Base-by-base conservation (phyloP, 1,140 invertebrate genomes). In the Bombus superbus region DNA sequence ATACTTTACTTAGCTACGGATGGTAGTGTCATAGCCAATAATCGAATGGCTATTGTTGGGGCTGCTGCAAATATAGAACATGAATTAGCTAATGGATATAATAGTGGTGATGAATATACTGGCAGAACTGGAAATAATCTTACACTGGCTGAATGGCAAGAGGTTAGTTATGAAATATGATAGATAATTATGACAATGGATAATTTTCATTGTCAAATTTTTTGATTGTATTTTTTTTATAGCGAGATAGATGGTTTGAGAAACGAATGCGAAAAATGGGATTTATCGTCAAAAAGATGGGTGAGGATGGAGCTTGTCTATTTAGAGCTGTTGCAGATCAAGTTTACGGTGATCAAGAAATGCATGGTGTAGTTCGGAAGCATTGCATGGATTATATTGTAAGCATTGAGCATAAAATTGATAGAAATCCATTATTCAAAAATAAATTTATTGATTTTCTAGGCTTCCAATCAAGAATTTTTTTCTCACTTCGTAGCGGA, bases 381-480 rank as follows among this genome's bases (percentile, higher is more conserved):
- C 97, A 98, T 89, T 99, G 98, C 93, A 98, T 99, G 97, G 98
- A 99, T 95, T 99, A 99, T 92, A 98, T 99, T 95, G 98, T 98
- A 95, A 96, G 96, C 95, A 81, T 78, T 83, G 35, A 42, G 32
- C 47, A 72, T 3, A 57, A 74, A 11, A n/a, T 13, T 47, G 22
- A 80, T 59, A 9, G 4, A 35, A 38, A 32, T 22, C 3, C 22
- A 47, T 42, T 9, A 1, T 44, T 18, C 1, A 5, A 9, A 44
- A 53, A 38, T 44, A 68, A 25, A 38, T 71, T 66, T 5, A 62
- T 87, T 59, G 38, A 35, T 74, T 90, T 94, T 94, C 76, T 88
- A 97, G 97, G 96, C 96, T 44, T 97, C 98, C 92, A 99, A 99
- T 95, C 96, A 96, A 71, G 98, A 99, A 94, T 98, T 98, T 92